Evolutionary conservation across 2,797 vertebrate species (phyloP), one percentile per base, ranked within the genome.

Genomic region (Dromococcyx pavoninus): DNA sequence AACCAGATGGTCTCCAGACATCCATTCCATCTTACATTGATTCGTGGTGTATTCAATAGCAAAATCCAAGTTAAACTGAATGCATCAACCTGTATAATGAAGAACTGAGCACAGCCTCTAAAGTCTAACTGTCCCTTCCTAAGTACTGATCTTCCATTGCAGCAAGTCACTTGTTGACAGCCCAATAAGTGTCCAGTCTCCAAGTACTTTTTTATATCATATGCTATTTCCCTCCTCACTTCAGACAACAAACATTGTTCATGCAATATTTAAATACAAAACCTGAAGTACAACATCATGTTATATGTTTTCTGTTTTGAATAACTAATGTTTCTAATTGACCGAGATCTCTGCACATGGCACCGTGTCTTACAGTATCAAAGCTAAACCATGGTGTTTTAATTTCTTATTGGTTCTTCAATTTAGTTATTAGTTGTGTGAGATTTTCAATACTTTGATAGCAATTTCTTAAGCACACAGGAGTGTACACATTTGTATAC

Each of bases 261-360:
- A 56, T 44, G 14, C 7, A 51, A 7, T 30, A 56, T 62, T 86
- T 86, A n/a, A 61, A 19, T 6, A 22, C 37, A 8, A 37, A 4
- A 12, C 3, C 41, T 30, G n/a, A 74, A 71, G 10, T 18, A 17
- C 1, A 0, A 17, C 0, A 2, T 27, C 32, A 53, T 21, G 39
- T 6, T 1, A 25, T 67, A 35, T 5, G 5, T 62, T 64, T 33
- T 13, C 10, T 65, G 7, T 57, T 88, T 86, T 17, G 22, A 60
- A 7, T 32, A 12, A 43, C 2, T 35, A 11, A 2, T 28, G 9
- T 65, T 82, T 61, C 16, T 64, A 37, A 56, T 14, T 70, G 39
- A 50, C 32, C 50, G 54, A 39, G 37, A 64, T 7, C 6, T 69
- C 28, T 65, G 18, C 44, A 86, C 72, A 65, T 35, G 11, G 9